A percentile compares a stretch with the other conserved stretches of the same genome.
Conservation (phyloP, 2,113 vertebrate species). For the Peromyscus polionotus region DNA sequence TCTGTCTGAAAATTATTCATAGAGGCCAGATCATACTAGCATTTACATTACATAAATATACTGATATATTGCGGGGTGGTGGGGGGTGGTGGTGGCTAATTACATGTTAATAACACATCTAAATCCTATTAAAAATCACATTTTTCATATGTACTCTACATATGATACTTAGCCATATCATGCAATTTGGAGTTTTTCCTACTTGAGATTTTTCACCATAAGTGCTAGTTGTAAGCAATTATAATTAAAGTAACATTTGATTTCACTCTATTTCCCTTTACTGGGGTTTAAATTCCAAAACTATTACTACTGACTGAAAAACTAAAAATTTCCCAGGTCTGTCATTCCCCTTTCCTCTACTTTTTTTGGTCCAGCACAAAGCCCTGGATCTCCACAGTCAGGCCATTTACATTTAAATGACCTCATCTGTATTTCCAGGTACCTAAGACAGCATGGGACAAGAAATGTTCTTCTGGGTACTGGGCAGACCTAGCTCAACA, state of each 20-base stretch:
- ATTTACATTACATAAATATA: constrained; percentile 22
- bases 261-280: background rate
- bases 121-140: background rate
- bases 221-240: background rate
- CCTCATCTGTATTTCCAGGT: background rate
- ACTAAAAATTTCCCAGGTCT: background rate
- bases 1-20: background rate
- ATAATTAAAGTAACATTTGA: background rate
- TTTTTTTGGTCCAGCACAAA: background rate
- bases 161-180: background rate
- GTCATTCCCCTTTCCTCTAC: background rate
- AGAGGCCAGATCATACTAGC: background rate
- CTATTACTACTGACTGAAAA: background rate
- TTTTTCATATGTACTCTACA: background rate
- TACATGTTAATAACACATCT: background rate
- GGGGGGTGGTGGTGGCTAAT: background rate
- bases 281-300: background rate
- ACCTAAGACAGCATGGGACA: background rate
- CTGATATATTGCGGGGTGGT: background rate
- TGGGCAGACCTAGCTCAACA: background rate
- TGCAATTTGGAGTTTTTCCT: background rate
- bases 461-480: background rate
- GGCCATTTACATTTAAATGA: background rate
- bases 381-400: background rate
- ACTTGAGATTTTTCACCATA: background rate